These are phyloP conservation scores for Cydia fagiglandana DNA, from an alignment of 1,140 invertebrate genomes.

Conservation along the genomic window DNA sequence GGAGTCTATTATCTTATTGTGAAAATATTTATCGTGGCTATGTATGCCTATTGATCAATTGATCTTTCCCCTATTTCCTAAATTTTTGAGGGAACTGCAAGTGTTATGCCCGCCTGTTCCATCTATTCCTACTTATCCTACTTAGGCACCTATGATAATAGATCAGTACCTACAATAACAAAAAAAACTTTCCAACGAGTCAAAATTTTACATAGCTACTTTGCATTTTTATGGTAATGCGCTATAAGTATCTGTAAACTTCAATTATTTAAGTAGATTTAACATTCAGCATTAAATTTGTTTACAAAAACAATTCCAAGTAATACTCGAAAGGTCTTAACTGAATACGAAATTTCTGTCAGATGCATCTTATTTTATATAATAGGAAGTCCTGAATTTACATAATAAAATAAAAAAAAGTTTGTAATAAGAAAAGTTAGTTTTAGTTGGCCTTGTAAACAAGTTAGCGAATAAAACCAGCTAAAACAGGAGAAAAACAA, in stretches of 20 bases:
- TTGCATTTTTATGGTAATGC: no score
- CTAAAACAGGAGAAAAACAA: conserved; percentile 5
- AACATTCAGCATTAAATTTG: neutral
- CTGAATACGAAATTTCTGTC: neutral
- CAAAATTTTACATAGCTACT: neutral
- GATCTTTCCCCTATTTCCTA: no score
- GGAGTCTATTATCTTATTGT: no score
- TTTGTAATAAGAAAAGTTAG: conserved; percentile 12
- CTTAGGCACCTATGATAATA: no score
- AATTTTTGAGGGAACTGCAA: no score
- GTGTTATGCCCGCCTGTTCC: no score
- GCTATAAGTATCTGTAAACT: no score
- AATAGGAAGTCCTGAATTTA: neutral
- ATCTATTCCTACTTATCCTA: no score
- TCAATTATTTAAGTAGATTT: neutral
- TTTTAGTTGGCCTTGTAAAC: neutral
- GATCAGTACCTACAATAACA: no score
- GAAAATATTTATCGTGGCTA: no score
- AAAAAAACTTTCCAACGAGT: no score
- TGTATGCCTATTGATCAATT: no score
- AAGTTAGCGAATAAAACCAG: conserved; percentile 2
- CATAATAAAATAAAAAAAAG: neutral
- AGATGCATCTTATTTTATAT: neutral
- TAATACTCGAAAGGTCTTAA: neutral
- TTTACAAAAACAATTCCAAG: neutral